phyloP scores from a whole-genome alignment of 37 sponge, comb jelly and placozoan genomes.

The Petrosia ficiformis region DNA sequence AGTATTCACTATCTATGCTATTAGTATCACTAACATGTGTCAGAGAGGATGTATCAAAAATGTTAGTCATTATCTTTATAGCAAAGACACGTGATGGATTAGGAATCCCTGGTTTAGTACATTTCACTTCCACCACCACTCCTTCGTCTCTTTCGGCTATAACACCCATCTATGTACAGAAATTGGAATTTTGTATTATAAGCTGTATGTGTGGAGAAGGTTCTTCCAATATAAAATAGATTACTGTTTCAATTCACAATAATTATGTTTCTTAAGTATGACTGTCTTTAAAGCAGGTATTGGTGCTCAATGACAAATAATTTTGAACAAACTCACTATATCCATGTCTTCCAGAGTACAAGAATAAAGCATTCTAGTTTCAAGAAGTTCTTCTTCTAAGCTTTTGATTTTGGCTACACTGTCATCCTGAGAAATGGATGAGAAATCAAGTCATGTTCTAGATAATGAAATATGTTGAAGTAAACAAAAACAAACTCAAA shows the following conservation, averaged over 20 bases:
- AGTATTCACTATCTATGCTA: too few relatives aligned
- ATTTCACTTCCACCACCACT: constrained; percentile 53
- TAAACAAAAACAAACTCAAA: too few relatives aligned
- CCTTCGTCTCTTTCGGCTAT: constrained; percentile 47
- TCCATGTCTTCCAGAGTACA: constrained; percentile 66
- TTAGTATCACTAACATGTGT: constrained; percentile 39
- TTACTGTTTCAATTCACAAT: too few relatives aligned
- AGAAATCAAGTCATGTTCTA: too few relatives aligned
- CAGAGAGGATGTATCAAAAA: constrained; percentile 36
- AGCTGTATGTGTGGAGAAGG: too few relatives aligned
- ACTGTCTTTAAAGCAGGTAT: constrained; percentile 14
- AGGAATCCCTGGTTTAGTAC: constrained; percentile 32
- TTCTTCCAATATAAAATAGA: too few relatives aligned
- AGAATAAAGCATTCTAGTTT: constrained; percentile 75
- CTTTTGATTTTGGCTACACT: too few relatives aligned
- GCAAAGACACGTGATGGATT: constrained; percentile 51
- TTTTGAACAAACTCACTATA: constrained; percentile 33
- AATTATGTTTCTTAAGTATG: constrained; percentile 20
- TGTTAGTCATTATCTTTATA: constrained; percentile 71
- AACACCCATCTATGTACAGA: too few relatives aligned
- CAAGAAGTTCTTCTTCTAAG: constrained; percentile 48
- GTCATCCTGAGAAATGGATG: too few relatives aligned
- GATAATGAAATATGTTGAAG: too few relatives aligned
- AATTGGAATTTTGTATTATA: too few relatives aligned
- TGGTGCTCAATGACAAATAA: neutral